phyloP scores from a whole-genome alignment of 2,113 vertebrate genomes.

The Sigmodon hispidus region DNA sequence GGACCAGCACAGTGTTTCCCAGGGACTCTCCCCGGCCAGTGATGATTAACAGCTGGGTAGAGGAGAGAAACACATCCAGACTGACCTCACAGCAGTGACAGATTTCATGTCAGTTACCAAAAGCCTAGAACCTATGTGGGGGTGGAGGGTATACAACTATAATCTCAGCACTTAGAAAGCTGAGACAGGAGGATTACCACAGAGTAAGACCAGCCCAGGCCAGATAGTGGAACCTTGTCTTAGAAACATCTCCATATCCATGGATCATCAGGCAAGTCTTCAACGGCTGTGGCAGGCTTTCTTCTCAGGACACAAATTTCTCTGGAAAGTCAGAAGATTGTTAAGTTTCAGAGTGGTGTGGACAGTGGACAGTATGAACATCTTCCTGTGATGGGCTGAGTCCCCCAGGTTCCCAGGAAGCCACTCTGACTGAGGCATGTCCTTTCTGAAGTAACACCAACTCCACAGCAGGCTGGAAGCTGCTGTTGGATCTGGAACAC shows the following conservation, averaged over 20 bases:
- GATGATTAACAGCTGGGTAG: too few species aligned
- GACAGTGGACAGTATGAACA: too few species aligned
- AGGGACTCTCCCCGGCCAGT: neutral
- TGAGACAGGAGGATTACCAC: neutral
- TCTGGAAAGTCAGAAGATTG: rapidly evolving
- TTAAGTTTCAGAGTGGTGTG: neutral
- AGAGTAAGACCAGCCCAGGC: neutral
- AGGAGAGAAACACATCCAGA: rapidly evolving
- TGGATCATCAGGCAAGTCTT: neutral
- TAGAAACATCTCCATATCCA: neutral
- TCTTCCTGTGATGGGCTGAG: neutral
- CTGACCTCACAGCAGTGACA: rapidly evolving
- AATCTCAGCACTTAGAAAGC: neutral
- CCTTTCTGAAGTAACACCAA: too few species aligned
- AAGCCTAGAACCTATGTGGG: neutral
- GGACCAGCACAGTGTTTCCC: neutral
- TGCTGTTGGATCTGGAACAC: neutral
- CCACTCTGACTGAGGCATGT: neutral
- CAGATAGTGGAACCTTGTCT: neutral
- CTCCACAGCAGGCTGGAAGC: neutral
- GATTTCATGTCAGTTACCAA: too few species aligned
- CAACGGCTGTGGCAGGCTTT: rapidly evolving
- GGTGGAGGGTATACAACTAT: neutral
- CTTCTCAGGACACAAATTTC: too few species aligned
- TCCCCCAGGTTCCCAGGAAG: neutral